Evolutionary conservation across 2,113 vertebrate species (phyloP).

Genomic region (Chunga burmeisteri): DNA sequence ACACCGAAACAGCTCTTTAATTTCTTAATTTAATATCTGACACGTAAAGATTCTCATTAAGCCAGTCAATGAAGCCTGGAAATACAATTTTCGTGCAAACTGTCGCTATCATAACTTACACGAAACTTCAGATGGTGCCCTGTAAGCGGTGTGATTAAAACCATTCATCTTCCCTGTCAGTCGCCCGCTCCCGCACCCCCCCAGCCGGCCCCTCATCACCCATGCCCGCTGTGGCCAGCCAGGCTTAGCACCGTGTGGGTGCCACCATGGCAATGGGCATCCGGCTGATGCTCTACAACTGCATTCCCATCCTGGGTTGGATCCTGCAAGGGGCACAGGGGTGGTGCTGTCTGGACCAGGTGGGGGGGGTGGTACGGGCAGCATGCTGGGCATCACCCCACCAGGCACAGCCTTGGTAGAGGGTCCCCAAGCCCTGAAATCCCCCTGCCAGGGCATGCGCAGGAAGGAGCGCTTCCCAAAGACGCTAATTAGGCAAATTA

Average conservation of each 20-base stretch:
- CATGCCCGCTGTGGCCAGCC: accelerated
- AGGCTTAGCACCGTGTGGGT: neutral
- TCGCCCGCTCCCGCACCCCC: neutral
- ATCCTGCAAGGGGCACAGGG: neutral
- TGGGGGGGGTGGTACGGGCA: accelerated
- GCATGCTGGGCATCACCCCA: neutral
- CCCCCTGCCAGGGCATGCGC: neutral
- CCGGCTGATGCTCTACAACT: accelerated
- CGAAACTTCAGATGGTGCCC: constrained; percentile 75
- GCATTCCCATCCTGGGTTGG: accelerated
- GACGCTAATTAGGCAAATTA: constrained; percentile 60
- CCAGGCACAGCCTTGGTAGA: accelerated
- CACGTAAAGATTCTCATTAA: constrained; percentile 85
- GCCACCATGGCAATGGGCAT: accelerated
- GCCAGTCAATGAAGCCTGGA: constrained; percentile 84
- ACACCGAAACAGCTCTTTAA: constrained; percentile 76
- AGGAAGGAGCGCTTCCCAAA: constrained; percentile 3
- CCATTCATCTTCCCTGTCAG: constrained; percentile 80
- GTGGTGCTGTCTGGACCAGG: accelerated
- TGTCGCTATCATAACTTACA: constrained; percentile 81
- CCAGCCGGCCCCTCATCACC: accelerated
- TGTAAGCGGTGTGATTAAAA: constrained; percentile 82
- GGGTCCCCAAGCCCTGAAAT: neutral
- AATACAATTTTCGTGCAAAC: constrained; percentile 83
- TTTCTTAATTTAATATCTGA: constrained; percentile 83